Base-by-base conservation (phyloP, 1,140 invertebrate species). In the Ectropis grisescens region DNA sequence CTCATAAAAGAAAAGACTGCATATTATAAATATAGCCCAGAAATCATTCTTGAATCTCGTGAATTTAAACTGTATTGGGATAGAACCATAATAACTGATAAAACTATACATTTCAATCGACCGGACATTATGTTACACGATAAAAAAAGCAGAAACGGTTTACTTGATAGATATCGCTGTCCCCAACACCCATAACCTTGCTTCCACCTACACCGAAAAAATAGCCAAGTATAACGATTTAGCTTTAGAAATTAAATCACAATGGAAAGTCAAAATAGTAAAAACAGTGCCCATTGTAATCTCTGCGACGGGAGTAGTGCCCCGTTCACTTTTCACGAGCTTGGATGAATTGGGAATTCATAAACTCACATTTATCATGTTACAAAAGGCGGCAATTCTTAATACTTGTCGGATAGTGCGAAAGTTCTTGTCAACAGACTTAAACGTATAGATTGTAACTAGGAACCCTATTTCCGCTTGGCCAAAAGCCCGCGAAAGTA, bases 221-320 rank as follows among this genome's bases (percentile, higher is more conserved):
- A 13, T 41, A 24, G 24, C 32, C 6, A 41, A 41, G 26, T 41
- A 41, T 11, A 19, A 22, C 11, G 43, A 47, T 11, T n/a, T 47
- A 11, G 19, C 33, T 3, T 37, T 41, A 24, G 44, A 46, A 37
- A 13, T 46, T 2, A 38, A 38, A 35, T 13, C 2, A 5, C 33
- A 34, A 10, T 36, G 29, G 33, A 36, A 28, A 12, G 30, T 33
- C 10, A 8, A 33, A 1, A 28, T 19, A 32, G 22, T 37, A 14
- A 16, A 28, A 12, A 28, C 25, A 14, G 30, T 49, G 5, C 37
- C 46, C 8, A 46, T 54, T 15, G 11, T 49, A 11, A 22, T 48
- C 2, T 54, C 50, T 12, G 14, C 46, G 0, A 48, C 46, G 15
- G 42, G 36, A 10, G 31, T 49, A 3, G 37, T 54, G 33, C 46